Base-by-base conservation (phyloP, 2,113 vertebrate species). In the Lamprotornis superbus region DNA sequence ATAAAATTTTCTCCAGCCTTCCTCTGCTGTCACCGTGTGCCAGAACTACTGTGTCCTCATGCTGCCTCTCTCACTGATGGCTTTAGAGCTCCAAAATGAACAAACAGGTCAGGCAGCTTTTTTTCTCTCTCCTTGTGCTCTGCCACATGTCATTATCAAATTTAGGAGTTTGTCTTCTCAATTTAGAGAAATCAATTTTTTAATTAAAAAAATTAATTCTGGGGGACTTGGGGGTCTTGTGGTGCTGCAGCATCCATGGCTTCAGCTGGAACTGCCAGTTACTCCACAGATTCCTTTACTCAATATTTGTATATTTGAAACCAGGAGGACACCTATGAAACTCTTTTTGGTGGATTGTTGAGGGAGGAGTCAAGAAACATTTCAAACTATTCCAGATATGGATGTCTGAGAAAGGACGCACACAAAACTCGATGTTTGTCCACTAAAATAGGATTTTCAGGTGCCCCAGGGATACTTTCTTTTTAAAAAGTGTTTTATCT, bases 1-100 rank as follows among this genome's bases (percentile, higher is more conserved):
- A 28, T 27, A 40, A 39, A 42, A 9, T 39, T 13, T 70, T 84
- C 8, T 47, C 19, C 46, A 59, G 11, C 12, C 19, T 61, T 28
- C 30, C 40, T n/a, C 11, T 69, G 19, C 11, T 64, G 23, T 30
- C 37, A 10, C 8, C 0, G 0, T 56, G n/a, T 40, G 47, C n/a
- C 42, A 55, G 56, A 75, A 37, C 8, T 21, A 27, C 52, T 1
- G 2, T 77, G 73, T 11, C 22, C 27, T 4, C 0, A 0, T 35
- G 46, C 46, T 68, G 35, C 40, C 31, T 28, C 65, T 49, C 50
- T 74, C 39, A 7, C 37, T 28, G 39, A 39, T 60, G 42, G 6
- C 52, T 79, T 84, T 73, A 40, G 28, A 65, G 13, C 28, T 77
- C 33, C 8, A 0, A 5, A 42, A 37, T 10, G 7, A 79, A 25